Percentiles rank a stretch among this genome's conserved stretches.
phyloP scores from a whole-genome alignment of 2,797 vertebrate genomes.

The Harpagifer antarcticus region DNA sequence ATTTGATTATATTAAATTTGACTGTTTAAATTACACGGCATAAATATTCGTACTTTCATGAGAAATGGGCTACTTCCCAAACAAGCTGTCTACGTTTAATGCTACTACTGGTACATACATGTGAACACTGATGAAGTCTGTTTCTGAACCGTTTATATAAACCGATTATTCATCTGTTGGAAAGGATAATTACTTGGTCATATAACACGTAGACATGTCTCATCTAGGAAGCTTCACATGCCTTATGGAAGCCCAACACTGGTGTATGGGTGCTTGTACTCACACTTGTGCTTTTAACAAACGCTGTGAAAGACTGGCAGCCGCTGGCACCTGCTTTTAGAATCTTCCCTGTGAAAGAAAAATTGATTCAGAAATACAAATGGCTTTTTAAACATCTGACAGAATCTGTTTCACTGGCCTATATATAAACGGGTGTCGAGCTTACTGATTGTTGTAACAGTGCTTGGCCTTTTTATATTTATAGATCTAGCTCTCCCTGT shows the following conservation, averaged over 20 bases:
- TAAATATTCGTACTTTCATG: neutral
- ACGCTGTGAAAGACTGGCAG: conserved; percentile 53
- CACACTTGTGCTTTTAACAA: conserved; percentile 47
- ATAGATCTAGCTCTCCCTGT: conserved; percentile 59
- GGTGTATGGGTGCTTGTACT: conserved; percentile 55
- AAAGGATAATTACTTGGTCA: conserved; percentile 14
- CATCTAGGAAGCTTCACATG: conserved; percentile 31
- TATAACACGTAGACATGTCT: conserved; percentile 25
- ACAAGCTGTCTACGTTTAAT: neutral
- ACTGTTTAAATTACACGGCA: neutral
- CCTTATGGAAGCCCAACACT: conserved; percentile 41
- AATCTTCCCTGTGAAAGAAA: conserved; percentile 34
- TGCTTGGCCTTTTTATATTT: conserved; percentile 74
- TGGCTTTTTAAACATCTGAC: conserved; percentile 66
- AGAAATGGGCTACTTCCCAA: neutral
- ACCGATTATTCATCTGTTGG: conserved; percentile 38
- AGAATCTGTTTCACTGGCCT: conserved; percentile 67
- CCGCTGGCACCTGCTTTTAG: conserved; percentile 63
- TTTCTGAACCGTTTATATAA: conserved; percentile 18
- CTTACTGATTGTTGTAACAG: conserved; percentile 61
- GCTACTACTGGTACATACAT: neutral
- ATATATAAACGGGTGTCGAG: conserved; percentile 69
- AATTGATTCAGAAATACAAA: conserved; percentile 58
- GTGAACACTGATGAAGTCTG: conserved; percentile 1
- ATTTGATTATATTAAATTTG: neutral